Percentiles rank a stretch among this genome's conserved stretches.
These are phyloP conservation scores for Lycocerus yunnanus DNA, from an alignment of 2,888 invertebrate genomes.

Conservation along the genomic window DNA sequence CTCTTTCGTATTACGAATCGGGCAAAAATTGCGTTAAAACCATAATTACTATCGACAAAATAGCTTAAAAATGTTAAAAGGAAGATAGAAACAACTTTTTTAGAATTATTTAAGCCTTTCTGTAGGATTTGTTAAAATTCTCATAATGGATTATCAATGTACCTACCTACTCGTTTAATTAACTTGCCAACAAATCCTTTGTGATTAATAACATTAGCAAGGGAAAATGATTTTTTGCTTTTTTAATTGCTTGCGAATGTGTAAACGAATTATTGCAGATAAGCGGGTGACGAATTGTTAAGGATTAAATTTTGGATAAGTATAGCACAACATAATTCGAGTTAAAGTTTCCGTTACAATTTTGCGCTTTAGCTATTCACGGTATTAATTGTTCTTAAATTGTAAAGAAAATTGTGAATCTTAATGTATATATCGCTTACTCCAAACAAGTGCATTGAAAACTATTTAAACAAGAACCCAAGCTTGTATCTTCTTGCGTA, in stretches of 20 bases:
- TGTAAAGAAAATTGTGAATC: not conserved
- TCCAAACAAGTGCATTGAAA: not conserved
- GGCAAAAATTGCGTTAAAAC: not conserved
- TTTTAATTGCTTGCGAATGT: not conserved
- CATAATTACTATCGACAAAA: not conserved
- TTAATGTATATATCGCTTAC: not conserved
- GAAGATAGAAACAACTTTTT: not conserved
- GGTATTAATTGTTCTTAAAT: not conserved
- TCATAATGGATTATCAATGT: not conserved
- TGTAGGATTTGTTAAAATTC: not conserved
- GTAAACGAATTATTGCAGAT: not conserved
- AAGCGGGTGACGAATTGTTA: not conserved
- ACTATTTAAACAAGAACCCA: not conserved
- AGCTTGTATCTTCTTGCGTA: not conserved
- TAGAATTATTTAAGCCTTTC: not conserved
- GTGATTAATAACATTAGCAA: not conserved
- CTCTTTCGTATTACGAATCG: not conserved
- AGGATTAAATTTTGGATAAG: not conserved
- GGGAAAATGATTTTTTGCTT: not conserved
- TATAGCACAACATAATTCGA: not conserved
- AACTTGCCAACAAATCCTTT: not conserved
- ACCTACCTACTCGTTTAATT: not conserved
- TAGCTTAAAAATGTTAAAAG: not conserved
- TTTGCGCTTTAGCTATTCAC: not conserved
- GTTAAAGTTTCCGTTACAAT: not conserved